Percentiles rank a stretch among this genome's conserved stretches.
Evolutionary conservation across 2,113 vertebrate species (phyloP).

Genomic region (Petrocephalus microphthalmus): DNA sequence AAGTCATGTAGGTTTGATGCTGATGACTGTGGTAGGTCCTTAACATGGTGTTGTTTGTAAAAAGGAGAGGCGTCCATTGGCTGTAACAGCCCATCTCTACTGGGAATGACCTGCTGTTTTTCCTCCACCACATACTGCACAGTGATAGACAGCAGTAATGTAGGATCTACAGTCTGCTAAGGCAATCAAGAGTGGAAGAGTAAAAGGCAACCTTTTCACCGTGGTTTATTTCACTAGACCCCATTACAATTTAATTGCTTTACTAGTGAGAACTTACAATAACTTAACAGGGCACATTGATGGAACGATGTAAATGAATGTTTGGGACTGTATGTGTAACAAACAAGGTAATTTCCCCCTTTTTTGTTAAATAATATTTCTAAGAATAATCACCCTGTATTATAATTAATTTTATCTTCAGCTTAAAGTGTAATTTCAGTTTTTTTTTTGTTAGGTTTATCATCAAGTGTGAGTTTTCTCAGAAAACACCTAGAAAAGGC

Average conservation of each 20-base stretch:
- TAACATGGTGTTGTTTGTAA: neutral
- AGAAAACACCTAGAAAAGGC: neutral
- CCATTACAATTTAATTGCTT: neutral
- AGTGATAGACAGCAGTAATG: neutral
- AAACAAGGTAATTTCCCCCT: neutral
- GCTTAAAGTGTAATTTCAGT: no score
- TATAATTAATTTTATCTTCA: neutral
- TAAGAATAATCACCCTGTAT: neutral
- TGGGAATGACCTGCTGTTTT: neutral
- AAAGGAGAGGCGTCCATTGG: neutral
- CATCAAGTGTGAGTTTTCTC: no score
- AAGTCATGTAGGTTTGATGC: neutral
- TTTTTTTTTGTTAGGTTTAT: no score
- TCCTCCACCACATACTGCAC: neutral
- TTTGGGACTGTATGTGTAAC: neutral
- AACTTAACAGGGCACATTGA: neutral
- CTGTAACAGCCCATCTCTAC: neutral
- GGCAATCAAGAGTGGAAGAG: neutral
- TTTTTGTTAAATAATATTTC: neutral
- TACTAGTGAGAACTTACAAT: neutral
- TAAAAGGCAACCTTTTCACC: neutral
- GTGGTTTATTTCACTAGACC: neutral
- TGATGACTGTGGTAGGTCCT: neutral
- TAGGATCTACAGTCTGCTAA: neutral
- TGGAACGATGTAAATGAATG: neutral